A percentile compares a stretch with the other conserved stretches of the same genome.
Evolutionary conservation across 2,888 invertebrate species (phyloP).

Genomic region (Lochmaea capreae): DNA sequence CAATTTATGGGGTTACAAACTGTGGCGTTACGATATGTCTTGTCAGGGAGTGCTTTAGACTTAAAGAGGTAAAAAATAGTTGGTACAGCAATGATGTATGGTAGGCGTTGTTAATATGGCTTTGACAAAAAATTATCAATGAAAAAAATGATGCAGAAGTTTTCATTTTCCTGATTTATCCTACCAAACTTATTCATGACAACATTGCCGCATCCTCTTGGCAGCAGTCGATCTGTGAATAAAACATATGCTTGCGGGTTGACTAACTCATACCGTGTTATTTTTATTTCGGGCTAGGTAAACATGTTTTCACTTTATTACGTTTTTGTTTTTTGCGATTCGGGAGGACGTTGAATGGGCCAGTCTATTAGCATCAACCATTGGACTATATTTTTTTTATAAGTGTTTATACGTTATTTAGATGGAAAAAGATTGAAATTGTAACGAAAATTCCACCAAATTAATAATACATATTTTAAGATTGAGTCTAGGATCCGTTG

Average conservation of each 20-base stretch:
- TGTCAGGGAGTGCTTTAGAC: too few relatives aligned
- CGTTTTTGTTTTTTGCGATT: slow-evolving; percentile 33
- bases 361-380: slow-evolving; percentile 21
- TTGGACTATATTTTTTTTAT: slow-evolving; percentile 21
- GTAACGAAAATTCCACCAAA: slow-evolving; percentile 8
- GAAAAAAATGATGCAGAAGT: not conserved
- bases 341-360: slow-evolving; percentile 31
- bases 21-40: too few relatives aligned
- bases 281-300: slow-evolving; percentile 47
- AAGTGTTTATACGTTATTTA: not conserved
- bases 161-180: not conserved
- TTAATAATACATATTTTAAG: not conserved
- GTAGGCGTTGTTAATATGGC: too few relatives aligned
- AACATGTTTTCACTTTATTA: slow-evolving; percentile 52
- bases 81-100: too few relatives aligned
- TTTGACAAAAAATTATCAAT: not conserved
- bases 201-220: slow-evolving; percentile 31
- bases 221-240: slow-evolving; percentile 34
- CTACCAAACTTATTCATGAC: slow-evolving; percentile 18
- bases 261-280: slow-evolving; percentile 43
- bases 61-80: too few relatives aligned
- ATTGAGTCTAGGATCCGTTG: too few relatives aligned
- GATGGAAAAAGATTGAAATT: not conserved
- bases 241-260: slow-evolving; percentile 38
- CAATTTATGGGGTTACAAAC: too few relatives aligned